A percentile compares a stretch with the other conserved stretches of the same genome.
phyloP scores from a whole-genome alignment of 2,797 vertebrate genomes.

The Eulemur mongoz region DNA sequence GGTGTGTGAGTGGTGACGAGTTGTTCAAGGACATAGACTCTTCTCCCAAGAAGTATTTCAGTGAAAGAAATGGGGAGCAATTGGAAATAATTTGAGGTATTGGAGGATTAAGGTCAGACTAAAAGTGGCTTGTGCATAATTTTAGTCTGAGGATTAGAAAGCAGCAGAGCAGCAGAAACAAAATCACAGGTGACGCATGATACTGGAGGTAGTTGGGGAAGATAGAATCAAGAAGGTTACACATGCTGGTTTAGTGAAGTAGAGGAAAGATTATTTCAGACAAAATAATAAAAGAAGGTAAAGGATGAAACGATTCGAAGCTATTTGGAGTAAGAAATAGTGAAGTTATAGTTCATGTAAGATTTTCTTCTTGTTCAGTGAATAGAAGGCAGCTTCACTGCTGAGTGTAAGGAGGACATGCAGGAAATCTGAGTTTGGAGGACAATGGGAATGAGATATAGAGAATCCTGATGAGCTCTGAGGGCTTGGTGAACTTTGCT shows the following conservation, averaged over 20 bases:
- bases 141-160: not conserved
- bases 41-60: not conserved
- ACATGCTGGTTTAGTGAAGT: not conserved
- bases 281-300: not conserved
- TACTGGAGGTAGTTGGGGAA: not conserved
- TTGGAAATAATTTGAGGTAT: not conserved
- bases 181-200: not conserved
- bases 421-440: not conserved
- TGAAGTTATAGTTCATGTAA: not conserved
- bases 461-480: not conserved
- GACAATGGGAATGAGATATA: not conserved
- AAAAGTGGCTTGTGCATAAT: not conserved
- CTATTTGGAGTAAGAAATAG: not conserved
- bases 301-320: not conserved
- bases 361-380: not conserved
- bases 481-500: not conserved
- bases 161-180: not conserved
- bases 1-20: not conserved
- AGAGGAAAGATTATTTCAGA: not conserved
- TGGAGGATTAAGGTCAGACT: not conserved
- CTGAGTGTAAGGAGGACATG: not conserved
- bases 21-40: not conserved
- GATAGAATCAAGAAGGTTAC: not conserved
- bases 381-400: not conserved
- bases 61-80: not conserved